These are phyloP conservation scores for Paramormyrops kingsleyae DNA, from an alignment of 2,113 vertebrate species.

Conservation along the genomic window DNA sequence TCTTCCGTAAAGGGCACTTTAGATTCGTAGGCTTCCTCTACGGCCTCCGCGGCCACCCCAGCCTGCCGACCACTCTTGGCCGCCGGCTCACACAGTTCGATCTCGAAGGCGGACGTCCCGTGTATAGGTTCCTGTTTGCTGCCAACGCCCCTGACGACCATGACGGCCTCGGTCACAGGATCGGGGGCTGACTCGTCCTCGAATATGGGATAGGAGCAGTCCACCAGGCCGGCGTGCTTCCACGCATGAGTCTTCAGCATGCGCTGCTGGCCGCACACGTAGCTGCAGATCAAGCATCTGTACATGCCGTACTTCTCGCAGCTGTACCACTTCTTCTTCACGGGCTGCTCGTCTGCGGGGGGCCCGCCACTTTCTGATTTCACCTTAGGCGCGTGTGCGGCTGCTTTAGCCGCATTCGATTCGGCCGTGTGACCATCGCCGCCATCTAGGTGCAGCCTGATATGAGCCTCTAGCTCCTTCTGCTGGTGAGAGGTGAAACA, in stretches of 20 bases:
- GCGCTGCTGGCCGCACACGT: slow-evolving; percentile 92
- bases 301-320: slow-evolving; percentile 89
- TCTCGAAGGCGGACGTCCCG: slow-evolving; percentile 25
- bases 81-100: slow-evolving; percentile 19
- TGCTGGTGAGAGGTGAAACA: slow-evolving; percentile 77
- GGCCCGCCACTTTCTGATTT: neutral
- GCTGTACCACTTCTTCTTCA: slow-evolving; percentile 84
- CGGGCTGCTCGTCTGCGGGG: slow-evolving; percentile 35
- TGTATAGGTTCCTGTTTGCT: slow-evolving; percentile 46
- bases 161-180: slow-evolving; percentile 61
- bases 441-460: slow-evolving; percentile 64
- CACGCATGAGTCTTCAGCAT: slow-evolving; percentile 96
- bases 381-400: neutral
- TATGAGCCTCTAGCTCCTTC: slow-evolving; percentile 80
- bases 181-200: slow-evolving; percentile 71
- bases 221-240: slow-evolving; percentile 92
- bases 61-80: slow-evolving; percentile 45
- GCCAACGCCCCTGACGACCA: slow-evolving; percentile 60
- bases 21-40: slow-evolving; percentile 42
- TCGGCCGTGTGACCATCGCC: slow-evolving; percentile 29
- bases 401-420: slow-evolving; percentile 30
- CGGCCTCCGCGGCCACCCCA: slow-evolving; percentile 49
- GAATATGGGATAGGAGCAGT: slow-evolving; percentile 94
- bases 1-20: slow-evolving; percentile 56
- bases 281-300: slow-evolving; percentile 90